A percentile compares a stretch with the other conserved stretches of the same genome.
Evolutionary conservation across 2,113 vertebrate genomes (phyloP).

Genomic region (Tichodroma muraria): DNA sequence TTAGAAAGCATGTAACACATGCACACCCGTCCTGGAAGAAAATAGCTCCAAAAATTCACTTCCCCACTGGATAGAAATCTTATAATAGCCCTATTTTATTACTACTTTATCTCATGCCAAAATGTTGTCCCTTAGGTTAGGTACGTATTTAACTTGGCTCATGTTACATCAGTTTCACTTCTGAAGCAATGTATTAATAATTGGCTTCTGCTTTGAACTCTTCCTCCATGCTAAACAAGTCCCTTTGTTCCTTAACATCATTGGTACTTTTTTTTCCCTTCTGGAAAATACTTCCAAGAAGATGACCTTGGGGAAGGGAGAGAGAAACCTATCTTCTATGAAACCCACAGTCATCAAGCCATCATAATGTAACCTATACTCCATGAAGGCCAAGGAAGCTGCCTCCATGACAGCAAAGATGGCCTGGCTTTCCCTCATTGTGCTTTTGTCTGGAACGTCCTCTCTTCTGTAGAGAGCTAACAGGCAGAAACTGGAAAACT

Average conservation of each 20-base stretch:
- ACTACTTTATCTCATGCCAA: background rate
- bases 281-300: background rate
- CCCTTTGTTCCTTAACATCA: background rate
- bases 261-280: background rate
- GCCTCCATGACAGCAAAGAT: background rate
- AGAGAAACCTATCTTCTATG: background rate
- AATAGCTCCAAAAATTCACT: background rate
- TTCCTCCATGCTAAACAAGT: background rate
- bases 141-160: background rate
- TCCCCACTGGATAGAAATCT: background rate
- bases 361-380: background rate
- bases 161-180: background rate
- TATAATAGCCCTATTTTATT: background rate
- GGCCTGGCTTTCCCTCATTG: background rate
- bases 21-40: background rate
- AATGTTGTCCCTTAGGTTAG: background rate
- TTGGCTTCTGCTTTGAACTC: background rate
- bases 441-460: background rate
- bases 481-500: background rate
- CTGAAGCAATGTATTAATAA: background rate
- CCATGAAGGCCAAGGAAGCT: background rate
- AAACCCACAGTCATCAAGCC: background rate
- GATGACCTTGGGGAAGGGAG: accelerated
- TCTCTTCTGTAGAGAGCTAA: background rate
- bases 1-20: background rate